Conservation (phyloP, 2,888 invertebrate genomes). For the Elaeidobius kamerunicus region DNA sequence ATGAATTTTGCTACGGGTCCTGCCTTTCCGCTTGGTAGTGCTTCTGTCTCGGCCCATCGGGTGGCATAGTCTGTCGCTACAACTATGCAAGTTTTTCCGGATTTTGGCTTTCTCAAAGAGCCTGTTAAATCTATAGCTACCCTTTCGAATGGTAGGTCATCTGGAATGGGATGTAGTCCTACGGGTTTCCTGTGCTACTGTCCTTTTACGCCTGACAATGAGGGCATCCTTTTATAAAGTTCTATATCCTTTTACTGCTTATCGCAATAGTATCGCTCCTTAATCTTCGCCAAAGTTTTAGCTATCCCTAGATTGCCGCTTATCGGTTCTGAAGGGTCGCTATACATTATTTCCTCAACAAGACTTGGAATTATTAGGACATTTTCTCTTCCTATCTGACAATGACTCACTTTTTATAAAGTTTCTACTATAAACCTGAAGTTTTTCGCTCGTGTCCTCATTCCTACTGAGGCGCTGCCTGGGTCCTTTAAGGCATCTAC, state of each 20-base stretch:
- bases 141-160: background rate
- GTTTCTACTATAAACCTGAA: background rate
- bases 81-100: background rate
- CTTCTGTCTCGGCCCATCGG: background rate
- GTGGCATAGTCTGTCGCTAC: constrained; percentile 36
- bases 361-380: constrained; percentile 4
- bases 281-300: constrained; percentile 15
- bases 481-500: background rate
- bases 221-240: background rate
- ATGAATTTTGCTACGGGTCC: background rate
- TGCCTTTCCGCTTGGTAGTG: too few species aligned
- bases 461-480: background rate
- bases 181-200: background rate
- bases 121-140: constrained; percentile 1
- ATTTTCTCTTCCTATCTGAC: background rate
- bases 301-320: background rate
- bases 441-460: background rate
- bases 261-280: background rate
- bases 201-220: background rate
- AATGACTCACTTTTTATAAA: background rate
- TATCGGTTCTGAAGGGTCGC: background rate
- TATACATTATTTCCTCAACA: constrained; percentile 3
- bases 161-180: background rate
- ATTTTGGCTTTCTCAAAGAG: background rate
- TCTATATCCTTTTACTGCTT: background rate